Evolutionary conservation across 1,140 invertebrate genomes (phyloP), one percentile per base, ranked within the genome.

Genomic region (Brachionus paranguensis): DNA sequence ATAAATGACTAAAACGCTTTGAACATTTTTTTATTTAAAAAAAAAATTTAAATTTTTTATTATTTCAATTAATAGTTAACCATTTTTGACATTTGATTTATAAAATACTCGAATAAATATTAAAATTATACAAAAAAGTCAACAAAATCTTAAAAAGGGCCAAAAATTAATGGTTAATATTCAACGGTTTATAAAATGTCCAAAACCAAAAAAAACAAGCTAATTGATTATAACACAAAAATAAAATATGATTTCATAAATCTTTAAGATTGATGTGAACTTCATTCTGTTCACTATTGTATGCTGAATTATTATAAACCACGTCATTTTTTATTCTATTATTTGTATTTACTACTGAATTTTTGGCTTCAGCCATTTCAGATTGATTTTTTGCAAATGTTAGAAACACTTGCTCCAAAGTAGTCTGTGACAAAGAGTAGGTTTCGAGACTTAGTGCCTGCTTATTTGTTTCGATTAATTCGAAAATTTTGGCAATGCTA

Each of bases 381-480:
- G 20, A 76, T n/a, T 76, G 72, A 27, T 47, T 47, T 83, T 72
- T 83, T 10, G 60, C 81, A 41, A 83, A 83, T n/a, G 64, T 45
- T 33, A 83, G 17, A 70, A 83, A 83, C 10, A 83, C 60, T 47
- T 83, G 81, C 70, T 83, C 81, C 60, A 83, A 47, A 33, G 81
- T 43, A 29, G 81, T 83, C 47, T 83, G 81, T 6, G 81, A 83
- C 1, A 83, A 8, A 4, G 81, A 47, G 70, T 83, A 83, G 7
- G 81, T 83, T 20, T 83, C 81, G 5, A 83, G 20, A 70, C 37
- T 83, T 17, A 83, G 53, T 20, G 37, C n/a, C 17, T 68, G 43
- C 20, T 83, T 83, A 17, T 68, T 72, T 10, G 1, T 37, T 72
- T 83, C 81, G 37, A 83, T 68, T 41, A 70, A 68, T 24, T 50